Percentiles rank a stretch among this genome's conserved stretches.
Conservation (phyloP, 2,113 vertebrate genomes). For the Tauraco erythrolophus region DNA sequence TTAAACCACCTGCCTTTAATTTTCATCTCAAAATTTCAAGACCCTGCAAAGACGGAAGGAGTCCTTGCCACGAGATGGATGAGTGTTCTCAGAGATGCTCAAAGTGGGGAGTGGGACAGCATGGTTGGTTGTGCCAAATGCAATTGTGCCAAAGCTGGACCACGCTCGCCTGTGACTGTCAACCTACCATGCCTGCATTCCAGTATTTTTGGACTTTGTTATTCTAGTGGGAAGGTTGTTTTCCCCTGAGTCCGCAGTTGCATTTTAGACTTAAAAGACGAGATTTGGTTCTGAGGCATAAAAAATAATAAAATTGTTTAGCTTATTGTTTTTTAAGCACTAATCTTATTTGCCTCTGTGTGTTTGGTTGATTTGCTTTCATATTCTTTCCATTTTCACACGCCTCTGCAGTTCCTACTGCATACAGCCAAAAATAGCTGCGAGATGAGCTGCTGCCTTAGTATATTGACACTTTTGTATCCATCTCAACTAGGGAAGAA, state of each 20-base stretch:
- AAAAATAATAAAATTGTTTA: background rate
- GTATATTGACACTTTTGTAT: background rate
- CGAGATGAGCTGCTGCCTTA: background rate
- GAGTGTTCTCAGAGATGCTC: background rate
- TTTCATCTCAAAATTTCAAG: background rate
- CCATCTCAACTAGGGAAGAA: background rate
- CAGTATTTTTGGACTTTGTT: background rate
- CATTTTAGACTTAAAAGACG: background rate
- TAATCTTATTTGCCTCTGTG: background rate
- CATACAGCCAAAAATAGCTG: background rate
- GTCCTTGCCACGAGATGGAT: fast-evolving
- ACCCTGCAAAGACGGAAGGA: background rate
- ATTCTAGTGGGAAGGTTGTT: background rate
- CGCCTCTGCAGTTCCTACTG: background rate
- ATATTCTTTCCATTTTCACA: background rate
- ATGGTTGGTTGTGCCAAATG: fast-evolving
- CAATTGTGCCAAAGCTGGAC: background rate
- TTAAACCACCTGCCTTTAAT: background rate
- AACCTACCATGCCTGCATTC: fast-evolving
- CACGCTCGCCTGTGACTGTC: background rate
- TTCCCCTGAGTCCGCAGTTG: background rate
- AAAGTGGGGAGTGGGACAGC: background rate
- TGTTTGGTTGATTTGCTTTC: background rate
- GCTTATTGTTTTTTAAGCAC: background rate
- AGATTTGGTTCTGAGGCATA: background rate